A percentile compares a stretch with the other conserved stretches of the same genome.
These are phyloP conservation scores for Selenia dentaria DNA, from an alignment of 2,888 invertebrate genomes.

Conservation along the genomic window DNA sequence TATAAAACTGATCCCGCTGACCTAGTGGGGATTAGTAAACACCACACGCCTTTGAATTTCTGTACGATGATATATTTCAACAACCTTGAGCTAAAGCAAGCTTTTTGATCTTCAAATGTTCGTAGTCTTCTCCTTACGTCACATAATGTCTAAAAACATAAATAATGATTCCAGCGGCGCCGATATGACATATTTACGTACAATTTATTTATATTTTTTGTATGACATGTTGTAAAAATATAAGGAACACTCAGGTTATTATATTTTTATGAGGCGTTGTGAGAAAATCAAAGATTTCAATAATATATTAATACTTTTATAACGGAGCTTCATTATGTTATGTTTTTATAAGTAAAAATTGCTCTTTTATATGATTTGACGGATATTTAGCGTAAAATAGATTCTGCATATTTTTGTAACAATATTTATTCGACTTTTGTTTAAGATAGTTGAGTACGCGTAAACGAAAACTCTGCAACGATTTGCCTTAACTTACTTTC, in stretches of 20 bases:
- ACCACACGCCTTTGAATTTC: not conserved
- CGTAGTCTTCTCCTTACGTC: constrained; percentile 11
- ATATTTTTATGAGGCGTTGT: not conserved
- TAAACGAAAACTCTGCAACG: no score
- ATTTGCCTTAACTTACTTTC: no score
- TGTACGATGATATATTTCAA: constrained; percentile 3
- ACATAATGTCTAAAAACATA: constrained; percentile 13
- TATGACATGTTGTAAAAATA: constrained; percentile 7
- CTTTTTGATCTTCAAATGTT: constrained; percentile 17
- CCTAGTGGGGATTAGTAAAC: constrained; percentile 2
- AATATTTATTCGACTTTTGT: no score
- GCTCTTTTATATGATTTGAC: no score
- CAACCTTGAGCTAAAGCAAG: constrained; percentile 7
- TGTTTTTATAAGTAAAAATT: no score
- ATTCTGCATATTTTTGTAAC: no score
- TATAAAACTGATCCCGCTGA: not conserved
- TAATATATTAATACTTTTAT: not conserved
- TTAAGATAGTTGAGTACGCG: no score
- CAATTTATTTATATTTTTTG: constrained; percentile 16
- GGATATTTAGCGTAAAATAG: no score
- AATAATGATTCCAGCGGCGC: constrained; percentile 30
- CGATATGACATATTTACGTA: constrained; percentile 13
- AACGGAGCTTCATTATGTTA: no score
- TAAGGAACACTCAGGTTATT: not conserved
- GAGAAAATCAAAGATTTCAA: constrained; percentile 1